Evolutionary conservation across 2,888 invertebrate genomes (phyloP), one percentile per base, ranked within the genome.

Genomic region (Plebejus anna): DNA sequence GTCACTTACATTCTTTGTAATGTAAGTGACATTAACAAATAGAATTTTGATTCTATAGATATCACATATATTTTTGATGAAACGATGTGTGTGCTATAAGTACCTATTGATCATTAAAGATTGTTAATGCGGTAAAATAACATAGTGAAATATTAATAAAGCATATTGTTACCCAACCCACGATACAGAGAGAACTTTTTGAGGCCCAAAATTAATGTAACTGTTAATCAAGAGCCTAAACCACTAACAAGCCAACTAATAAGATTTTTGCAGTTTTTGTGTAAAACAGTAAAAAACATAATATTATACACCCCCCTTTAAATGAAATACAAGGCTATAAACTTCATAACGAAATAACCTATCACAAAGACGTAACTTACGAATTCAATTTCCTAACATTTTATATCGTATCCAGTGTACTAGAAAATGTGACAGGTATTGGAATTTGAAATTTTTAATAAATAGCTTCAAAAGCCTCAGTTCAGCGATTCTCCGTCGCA

Each of bases 381-480:
- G 9, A 61, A 28, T 61, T 4, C 22, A 61, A 61, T 61, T 61
- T 28, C 61, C 28, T 61, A 11, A 28, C 61, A 11, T 32, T 22
- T 66, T 4, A 66, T 66, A 66, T 66, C 28, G 32, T 36, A 66
- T 4, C 32, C 66, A 66, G 66, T 16, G 7, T 16, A 42, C n/a
- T 42, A 42, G 16, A 22, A 71, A 71, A 71, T 71, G 42, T 71
- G 42, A 42, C 42, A 42, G 71, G 71, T 71, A 42, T 71, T n/a
- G 42, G 71, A 71, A 71, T 42, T 71, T 71, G 38, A 71, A 22
- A 42, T 42, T 71, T 71, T 71, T 42, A 71, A 42, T 42, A 71
- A 71, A 71, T 71, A 42, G n/a, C 42, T 42, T n/a, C 42, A 32
- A 66, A 66, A 66, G 32, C 66, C 66, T 66, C 36, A 36, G 32